Evolutionary conservation across 1,140 invertebrate genomes (phyloP).

Genomic region (Nasonia longicornis): DNA sequence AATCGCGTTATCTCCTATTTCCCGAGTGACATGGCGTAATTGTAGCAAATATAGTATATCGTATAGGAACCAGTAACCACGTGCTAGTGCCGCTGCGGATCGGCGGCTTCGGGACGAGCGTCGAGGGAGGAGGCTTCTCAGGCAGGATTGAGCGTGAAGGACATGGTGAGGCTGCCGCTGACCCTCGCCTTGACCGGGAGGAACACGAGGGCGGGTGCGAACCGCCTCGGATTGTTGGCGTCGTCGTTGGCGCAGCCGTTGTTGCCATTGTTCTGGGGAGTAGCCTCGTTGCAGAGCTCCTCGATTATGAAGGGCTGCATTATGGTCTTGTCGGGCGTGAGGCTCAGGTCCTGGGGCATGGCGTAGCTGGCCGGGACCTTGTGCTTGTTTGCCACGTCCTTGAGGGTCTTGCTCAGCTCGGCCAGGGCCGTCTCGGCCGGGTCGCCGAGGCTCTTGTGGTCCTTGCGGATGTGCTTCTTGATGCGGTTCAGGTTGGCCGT

Average conservation of each 20-base stretch:
- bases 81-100: conserved; percentile 32
- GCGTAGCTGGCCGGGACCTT: conserved; percentile 74
- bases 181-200: conserved; percentile 89
- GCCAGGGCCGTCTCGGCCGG: conserved; percentile 64
- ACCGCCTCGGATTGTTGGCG: conserved; percentile 57
- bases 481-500: conserved; percentile 74
- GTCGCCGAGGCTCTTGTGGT: conserved; percentile 69
- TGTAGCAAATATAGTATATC: background rate
- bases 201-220: conserved; percentile 91
- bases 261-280: background rate
- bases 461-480: conserved; percentile 76
- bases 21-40: background rate
- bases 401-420: conserved; percentile 68
- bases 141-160: conserved; percentile 92
- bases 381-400: conserved; percentile 70
- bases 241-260: conserved; percentile 4
- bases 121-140: conserved; percentile 59
- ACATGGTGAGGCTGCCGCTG: conserved; percentile 83
- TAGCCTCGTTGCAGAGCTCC: conserved; percentile 61
- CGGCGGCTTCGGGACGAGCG: background rate
- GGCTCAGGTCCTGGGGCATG: conserved; percentile 69
- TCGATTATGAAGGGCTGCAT: conserved; percentile 91
- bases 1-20: conserved; percentile 26
- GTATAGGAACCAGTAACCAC: conserved; percentile 45
- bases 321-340: conserved; percentile 68